Conservation (phyloP, 2,797 vertebrate genomes). For the Pantherophis vulpinus region DNA sequence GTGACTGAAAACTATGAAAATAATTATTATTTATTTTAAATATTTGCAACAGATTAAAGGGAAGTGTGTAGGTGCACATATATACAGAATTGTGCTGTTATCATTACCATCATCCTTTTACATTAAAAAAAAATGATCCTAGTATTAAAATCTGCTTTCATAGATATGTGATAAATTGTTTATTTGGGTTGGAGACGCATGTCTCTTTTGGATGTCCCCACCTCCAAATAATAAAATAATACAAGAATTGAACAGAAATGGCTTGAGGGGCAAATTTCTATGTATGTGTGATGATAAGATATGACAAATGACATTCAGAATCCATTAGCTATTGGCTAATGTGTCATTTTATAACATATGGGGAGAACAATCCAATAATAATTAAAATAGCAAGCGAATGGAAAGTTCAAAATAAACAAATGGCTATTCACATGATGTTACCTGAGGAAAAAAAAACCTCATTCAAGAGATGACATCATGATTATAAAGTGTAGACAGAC, state of each 20-base stretch:
- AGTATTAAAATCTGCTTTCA: not conserved
- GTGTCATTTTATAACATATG: conserved; percentile 4
- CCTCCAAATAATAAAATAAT: not conserved
- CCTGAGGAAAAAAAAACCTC: not conserved
- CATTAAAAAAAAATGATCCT: not conserved
- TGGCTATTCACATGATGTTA: not conserved
- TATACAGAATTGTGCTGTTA: not conserved
- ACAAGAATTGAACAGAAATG: not conserved
- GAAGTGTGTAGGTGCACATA: not conserved
- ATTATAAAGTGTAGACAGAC: conserved; percentile 6
- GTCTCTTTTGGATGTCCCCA: not conserved
- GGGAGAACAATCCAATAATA: conserved; percentile 3
- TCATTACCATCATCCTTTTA: not conserved
- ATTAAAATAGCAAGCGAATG: conserved; percentile 32
- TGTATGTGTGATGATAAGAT: not conserved
- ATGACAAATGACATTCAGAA: conserved; percentile 13
- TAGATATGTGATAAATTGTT: not conserved
- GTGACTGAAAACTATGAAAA: not conserved
- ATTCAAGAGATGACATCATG: not conserved
- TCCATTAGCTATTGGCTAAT: not conserved
- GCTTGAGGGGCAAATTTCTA: conserved; percentile 4
- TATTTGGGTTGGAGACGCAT: not conserved
- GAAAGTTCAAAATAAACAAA: conserved; percentile 25
- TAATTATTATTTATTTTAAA: not conserved
- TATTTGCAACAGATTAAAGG: not conserved